Percentiles rank a stretch among this genome's conserved stretches.
Conservation (phyloP, 2,888 invertebrate species). For the Neoitamus cyanurus region DNA sequence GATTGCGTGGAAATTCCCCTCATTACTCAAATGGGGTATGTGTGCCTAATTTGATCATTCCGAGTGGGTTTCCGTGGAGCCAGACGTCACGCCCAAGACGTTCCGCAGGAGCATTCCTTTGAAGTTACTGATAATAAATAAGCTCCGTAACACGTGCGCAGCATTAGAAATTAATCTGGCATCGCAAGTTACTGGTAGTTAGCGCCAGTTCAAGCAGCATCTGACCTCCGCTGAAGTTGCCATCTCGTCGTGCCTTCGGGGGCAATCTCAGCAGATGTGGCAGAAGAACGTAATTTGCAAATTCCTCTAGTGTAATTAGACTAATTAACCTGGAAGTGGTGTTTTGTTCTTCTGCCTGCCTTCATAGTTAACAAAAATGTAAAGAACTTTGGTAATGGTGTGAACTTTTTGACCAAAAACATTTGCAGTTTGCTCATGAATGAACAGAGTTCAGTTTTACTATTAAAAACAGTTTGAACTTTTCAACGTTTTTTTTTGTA, state of each 20-base stretch:
- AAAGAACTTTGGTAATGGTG: background rate
- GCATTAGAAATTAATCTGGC: background rate
- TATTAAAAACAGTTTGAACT: too few species aligned
- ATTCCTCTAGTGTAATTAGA: background rate
- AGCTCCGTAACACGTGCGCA: background rate
- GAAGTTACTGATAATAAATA: background rate
- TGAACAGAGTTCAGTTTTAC: too few species aligned
- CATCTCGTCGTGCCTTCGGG: background rate
- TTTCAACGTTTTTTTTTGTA: too few species aligned
- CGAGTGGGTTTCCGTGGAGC: background rate
- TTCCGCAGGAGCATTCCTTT: background rate
- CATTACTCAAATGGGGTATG: background rate
- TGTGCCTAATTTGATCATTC: background rate
- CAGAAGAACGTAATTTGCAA: background rate
- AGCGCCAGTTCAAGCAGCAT: background rate
- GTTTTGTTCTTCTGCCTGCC: background rate
- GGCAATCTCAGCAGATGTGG: background rate
- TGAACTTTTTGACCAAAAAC: too few species aligned
- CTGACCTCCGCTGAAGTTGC: background rate
- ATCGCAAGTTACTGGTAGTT: background rate
- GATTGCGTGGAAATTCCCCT: background rate
- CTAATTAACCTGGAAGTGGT: background rate
- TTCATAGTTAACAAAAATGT: background rate
- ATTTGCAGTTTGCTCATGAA: too few species aligned
- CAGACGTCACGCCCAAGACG: slow-evolving; percentile 1